Conservation (phyloP, 1,140 invertebrate genomes). For the Euwallacea similis region DNA sequence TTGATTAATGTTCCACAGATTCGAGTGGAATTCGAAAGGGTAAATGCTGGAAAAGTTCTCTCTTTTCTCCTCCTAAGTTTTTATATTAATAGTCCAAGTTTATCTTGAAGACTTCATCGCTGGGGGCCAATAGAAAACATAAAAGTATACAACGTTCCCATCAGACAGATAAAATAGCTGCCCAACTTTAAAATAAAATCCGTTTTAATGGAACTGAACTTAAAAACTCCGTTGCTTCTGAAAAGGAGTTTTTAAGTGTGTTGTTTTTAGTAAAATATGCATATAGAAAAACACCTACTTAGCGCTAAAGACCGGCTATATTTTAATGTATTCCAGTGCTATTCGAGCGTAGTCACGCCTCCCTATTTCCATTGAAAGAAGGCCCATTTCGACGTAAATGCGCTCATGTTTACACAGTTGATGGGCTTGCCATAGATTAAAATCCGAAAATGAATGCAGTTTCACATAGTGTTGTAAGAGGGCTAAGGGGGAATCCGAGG, state of each 20-base stretch:
- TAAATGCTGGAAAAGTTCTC: constrained; percentile 13
- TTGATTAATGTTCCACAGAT: constrained; percentile 15
- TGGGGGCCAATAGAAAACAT: not conserved
- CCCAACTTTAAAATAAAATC: too few species aligned
- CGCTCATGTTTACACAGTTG: constrained; percentile 27
- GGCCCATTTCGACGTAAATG: constrained; percentile 23
- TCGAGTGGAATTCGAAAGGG: constrained; percentile 13
- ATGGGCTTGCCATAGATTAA: constrained; percentile 29
- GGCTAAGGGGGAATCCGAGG: constrained; percentile 1
- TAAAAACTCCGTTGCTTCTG: not conserved
- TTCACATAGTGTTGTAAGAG: constrained; percentile 12
- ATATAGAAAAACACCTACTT: constrained; percentile 10
- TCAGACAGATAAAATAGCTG: too few species aligned
- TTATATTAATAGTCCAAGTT: constrained; percentile 11
- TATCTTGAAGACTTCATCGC: constrained; percentile 5
- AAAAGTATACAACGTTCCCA: not conserved
- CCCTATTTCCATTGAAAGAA: constrained; percentile 20
- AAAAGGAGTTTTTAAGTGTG: not conserved
- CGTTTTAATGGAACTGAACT: too few species aligned
- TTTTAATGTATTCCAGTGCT: constrained; percentile 23
- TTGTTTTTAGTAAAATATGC: constrained; percentile 6
- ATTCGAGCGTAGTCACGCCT: constrained; percentile 8
- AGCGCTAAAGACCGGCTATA: constrained; percentile 19
- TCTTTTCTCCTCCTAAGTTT: constrained; percentile 1
- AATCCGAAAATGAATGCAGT: constrained; percentile 25